Evolutionary conservation across 2,888 invertebrate species (phyloP).

Genomic region (Drosophila kuntzei): DNA sequence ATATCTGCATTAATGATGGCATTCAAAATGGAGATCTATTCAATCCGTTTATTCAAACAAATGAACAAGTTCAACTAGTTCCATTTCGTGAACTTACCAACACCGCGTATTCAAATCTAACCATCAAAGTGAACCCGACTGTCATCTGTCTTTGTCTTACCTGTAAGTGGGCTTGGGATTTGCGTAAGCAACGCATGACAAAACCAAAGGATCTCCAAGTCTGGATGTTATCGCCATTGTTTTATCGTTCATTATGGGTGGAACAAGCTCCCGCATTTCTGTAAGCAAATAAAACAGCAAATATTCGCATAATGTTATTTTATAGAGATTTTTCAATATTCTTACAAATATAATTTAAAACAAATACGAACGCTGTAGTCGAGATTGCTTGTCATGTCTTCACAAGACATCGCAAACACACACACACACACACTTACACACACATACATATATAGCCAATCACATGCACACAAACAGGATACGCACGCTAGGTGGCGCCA

Average conservation of each 20-base stretch:
- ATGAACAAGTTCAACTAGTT: background rate
- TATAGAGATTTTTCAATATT: constrained; percentile 1
- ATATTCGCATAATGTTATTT: constrained; percentile 3
- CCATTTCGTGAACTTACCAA: background rate
- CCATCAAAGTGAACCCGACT: background rate
- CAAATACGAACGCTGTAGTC: background rate
- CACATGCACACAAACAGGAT: background rate
- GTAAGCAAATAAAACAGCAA: constrained; percentile 1
- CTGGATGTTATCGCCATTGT: constrained; percentile 86
- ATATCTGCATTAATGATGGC: background rate
- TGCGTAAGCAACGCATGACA: constrained; percentile 88
- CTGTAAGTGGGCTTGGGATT: constrained; percentile 87
- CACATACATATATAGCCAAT: background rate
- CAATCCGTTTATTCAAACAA: background rate
- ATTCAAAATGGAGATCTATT: background rate
- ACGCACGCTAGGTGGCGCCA: constrained; percentile 16
- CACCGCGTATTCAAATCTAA: background rate
- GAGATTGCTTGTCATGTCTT: constrained; percentile 6
- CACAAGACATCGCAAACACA: constrained; percentile 1
- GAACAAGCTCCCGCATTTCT: constrained; percentile 87
- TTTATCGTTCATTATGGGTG: constrained; percentile 87
- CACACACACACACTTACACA: background rate
- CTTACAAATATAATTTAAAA: constrained; percentile 6
- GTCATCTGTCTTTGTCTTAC: constrained; percentile 83
- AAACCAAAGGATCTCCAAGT: constrained; percentile 87